A percentile compares a stretch with the other conserved stretches of the same genome.
Conservation (phyloP, 1,140 invertebrate genomes). For the Argopecten irradians region DNA sequence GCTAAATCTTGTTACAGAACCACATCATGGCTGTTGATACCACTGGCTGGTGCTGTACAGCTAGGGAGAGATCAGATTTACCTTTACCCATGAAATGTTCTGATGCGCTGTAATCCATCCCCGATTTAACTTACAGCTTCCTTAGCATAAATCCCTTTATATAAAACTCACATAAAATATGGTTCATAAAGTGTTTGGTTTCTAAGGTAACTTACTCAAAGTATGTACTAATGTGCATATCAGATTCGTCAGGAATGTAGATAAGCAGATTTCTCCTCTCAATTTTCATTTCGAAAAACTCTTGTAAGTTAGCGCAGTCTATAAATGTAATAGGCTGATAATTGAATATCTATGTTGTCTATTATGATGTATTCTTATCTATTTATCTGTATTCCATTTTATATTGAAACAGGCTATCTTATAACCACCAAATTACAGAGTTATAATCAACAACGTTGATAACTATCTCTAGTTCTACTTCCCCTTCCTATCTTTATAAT, state of each 20-base stretch:
- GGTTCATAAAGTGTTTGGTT: background rate
- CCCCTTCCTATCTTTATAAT: too few relatives aligned
- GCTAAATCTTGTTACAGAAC: background rate
- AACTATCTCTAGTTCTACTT: too few relatives aligned
- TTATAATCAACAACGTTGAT: too few relatives aligned
- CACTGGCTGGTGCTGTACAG: background rate
- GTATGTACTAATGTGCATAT: background rate
- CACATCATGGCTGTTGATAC: background rate
- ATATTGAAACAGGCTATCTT: too few relatives aligned
- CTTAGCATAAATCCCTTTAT: background rate
- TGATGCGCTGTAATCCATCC: background rate
- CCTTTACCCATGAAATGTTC: background rate
- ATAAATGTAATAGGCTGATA: background rate
- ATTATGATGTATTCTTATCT: too few relatives aligned
- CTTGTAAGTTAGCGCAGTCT: background rate
- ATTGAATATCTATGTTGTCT: background rate
- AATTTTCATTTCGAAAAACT: background rate
- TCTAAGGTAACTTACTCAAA: background rate
- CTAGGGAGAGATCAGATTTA: background rate
- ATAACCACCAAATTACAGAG: too few relatives aligned
- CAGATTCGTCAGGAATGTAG: constrained; percentile 4
- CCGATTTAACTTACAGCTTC: background rate
- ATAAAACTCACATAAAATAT: background rate
- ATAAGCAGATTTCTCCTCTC: background rate
- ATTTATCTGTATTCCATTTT: too few relatives aligned